Conservation (phyloP, 1,140 invertebrate genomes). For the Ceratina australensis region DNA sequence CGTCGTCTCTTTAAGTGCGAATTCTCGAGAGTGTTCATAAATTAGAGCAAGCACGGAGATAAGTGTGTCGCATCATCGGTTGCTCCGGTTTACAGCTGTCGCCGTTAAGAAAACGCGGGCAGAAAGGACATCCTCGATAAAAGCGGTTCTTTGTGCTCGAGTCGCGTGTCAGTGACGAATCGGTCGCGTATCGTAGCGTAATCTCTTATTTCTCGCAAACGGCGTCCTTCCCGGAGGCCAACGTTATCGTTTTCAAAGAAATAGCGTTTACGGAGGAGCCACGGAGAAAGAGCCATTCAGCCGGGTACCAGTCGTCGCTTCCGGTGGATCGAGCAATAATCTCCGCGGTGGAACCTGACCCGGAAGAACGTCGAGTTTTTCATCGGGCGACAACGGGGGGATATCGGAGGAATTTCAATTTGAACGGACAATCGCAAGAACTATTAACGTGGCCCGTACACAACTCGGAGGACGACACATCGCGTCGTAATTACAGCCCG, state of each 20-base stretch:
- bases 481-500: too few species aligned
- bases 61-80: neutral
- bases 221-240: neutral
- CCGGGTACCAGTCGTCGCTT: neutral
- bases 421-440: too few species aligned
- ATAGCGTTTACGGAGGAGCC: too few species aligned
- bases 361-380: neutral
- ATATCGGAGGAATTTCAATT: neutral
- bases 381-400: too few species aligned
- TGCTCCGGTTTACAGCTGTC: neutral
- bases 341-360: neutral
- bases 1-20: too few species aligned
- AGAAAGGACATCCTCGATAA: slow-evolving; percentile 20
- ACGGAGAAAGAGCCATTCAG: neutral
- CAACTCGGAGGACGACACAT: too few species aligned
- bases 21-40: slow-evolving; percentile 2
- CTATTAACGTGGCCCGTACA: too few species aligned
- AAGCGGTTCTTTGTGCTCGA: slow-evolving; percentile 15
- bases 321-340: neutral
- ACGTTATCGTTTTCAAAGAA: neutral
- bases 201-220: neutral
- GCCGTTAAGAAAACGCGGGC: neutral
- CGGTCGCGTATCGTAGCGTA: neutral
- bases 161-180: slow-evolving; percentile 14
- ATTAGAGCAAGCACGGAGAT: neutral